These are phyloP conservation scores for Spinibarbus caldwelli DNA, from an alignment of 2,797 vertebrate genomes.

Conservation along the genomic window DNA sequence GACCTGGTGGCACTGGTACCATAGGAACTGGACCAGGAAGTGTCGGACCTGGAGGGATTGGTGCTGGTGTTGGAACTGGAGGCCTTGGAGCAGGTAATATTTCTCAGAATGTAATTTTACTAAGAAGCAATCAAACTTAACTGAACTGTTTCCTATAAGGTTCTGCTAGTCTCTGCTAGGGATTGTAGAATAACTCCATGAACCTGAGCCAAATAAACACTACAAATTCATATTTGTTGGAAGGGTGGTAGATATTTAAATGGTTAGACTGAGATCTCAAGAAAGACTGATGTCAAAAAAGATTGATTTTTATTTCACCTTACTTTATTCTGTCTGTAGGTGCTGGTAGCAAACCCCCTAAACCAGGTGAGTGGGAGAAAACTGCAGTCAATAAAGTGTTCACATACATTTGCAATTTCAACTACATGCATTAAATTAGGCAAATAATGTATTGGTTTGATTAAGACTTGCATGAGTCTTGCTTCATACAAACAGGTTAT, in stretches of 20 bases:
- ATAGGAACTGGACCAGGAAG: conserved; percentile 45
- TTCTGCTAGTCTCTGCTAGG: neutral
- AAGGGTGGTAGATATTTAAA: neutral
- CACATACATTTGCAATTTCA: neutral
- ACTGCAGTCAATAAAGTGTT: neutral
- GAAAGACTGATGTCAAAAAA: too few relatives aligned
- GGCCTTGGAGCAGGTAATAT: conserved; percentile 43
- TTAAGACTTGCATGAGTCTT: neutral
- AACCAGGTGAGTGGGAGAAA: conserved; percentile 47
- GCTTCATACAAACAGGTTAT: conserved; percentile 27
- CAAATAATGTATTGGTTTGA: neutral
- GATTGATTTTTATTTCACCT: neutral
- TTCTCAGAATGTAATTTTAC: neutral
- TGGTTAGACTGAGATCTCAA: neutral
- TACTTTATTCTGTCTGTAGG: conserved; percentile 23
- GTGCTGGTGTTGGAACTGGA: conserved; percentile 60
- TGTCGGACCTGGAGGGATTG: conserved; percentile 18
- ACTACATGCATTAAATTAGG: neutral
- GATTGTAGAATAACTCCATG: neutral
- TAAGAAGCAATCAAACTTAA: neutral
- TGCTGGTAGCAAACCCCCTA: conserved; percentile 53
- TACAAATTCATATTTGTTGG: neutral
- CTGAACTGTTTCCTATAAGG: neutral
- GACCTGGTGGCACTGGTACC: conserved; percentile 57
- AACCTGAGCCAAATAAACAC: neutral